Evolutionary conservation across 2,797 vertebrate species (phyloP).

Genomic region (Euthynnus affinis): DNA sequence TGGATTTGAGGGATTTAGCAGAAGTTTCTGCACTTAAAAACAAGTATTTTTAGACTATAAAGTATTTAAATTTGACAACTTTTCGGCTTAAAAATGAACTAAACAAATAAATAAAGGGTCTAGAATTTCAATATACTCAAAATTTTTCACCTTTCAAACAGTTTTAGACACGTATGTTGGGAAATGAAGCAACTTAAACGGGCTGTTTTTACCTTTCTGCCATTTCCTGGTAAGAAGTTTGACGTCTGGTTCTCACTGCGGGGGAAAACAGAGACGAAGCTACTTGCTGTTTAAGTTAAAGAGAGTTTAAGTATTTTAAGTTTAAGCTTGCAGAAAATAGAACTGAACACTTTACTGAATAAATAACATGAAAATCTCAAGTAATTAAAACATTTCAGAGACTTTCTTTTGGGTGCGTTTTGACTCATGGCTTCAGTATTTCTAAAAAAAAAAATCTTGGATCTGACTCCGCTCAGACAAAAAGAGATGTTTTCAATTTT

Average conservation of each 20-base stretch:
- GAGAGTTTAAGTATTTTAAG: not conserved
- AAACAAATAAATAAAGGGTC: too few species aligned
- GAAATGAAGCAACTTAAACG: not conserved
- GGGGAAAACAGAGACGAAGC: not conserved
- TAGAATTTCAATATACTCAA: too few species aligned
- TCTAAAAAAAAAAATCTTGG: not conserved
- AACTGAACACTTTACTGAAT: not conserved
- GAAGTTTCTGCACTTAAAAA: too few species aligned
- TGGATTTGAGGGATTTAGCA: not conserved
- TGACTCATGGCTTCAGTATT: not conserved
- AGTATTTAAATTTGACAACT: not conserved
- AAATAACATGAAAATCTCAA: not conserved
- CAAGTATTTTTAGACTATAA: not conserved
- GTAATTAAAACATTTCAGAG: conserved; percentile 3
- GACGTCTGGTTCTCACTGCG: not conserved
- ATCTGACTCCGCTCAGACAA: not conserved
- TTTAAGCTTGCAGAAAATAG: not conserved
- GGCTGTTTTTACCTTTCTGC: not conserved
- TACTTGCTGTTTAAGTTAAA: not conserved
- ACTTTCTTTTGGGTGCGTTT: not conserved
- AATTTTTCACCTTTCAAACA: not conserved
- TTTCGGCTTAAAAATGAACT: not conserved
- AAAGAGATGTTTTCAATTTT: too few species aligned
- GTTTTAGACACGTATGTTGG: not conserved
- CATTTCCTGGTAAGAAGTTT: not conserved